Evolutionary conservation across 1,140 invertebrate species (phyloP).

Genomic region (Solenopsis invicta): DNA sequence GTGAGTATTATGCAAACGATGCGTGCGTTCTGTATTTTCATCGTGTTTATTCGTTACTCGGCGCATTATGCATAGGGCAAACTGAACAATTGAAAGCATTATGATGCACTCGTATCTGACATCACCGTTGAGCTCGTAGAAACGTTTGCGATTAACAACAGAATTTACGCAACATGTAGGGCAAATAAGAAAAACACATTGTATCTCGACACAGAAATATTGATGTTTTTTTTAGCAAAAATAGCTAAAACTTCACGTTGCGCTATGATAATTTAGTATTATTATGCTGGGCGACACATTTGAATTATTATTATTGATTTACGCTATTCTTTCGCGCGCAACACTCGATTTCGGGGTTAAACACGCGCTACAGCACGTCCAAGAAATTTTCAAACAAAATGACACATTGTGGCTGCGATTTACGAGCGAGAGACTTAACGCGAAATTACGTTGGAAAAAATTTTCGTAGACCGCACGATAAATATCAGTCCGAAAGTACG

Average conservation of each 20-base stretch:
- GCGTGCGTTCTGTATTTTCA: slow-evolving; percentile 45
- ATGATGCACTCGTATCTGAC: slow-evolving; percentile 9
- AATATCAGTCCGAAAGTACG: neutral
- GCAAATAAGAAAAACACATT: neutral
- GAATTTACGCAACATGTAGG: neutral
- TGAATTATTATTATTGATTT: slow-evolving; percentile 20
- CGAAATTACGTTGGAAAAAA: slow-evolving; percentile 22
- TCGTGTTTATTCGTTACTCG: slow-evolving; percentile 45
- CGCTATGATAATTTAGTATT: neutral
- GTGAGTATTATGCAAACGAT: slow-evolving; percentile 58
- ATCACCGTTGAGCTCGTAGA: neutral
- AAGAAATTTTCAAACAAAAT: slow-evolving; percentile 13
- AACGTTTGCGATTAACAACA: slow-evolving; percentile 11
- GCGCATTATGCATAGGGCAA: slow-evolving; percentile 43
- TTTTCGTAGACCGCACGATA: slow-evolving; percentile 35
- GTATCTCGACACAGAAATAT: neutral
- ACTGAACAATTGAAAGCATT: slow-evolving; percentile 52
- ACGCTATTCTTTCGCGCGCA: neutral
- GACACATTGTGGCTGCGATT: neutral
- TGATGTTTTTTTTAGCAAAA: slow-evolving; percentile 15
- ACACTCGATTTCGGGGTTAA: neutral
- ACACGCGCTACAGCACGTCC: neutral
- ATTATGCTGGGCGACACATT: neutral
- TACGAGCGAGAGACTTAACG: neutral
- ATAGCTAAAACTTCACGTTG: slow-evolving; percentile 1